Evolutionary conservation across 2,797 vertebrate species (phyloP).

Genomic region (Coilia nasus): DNA sequence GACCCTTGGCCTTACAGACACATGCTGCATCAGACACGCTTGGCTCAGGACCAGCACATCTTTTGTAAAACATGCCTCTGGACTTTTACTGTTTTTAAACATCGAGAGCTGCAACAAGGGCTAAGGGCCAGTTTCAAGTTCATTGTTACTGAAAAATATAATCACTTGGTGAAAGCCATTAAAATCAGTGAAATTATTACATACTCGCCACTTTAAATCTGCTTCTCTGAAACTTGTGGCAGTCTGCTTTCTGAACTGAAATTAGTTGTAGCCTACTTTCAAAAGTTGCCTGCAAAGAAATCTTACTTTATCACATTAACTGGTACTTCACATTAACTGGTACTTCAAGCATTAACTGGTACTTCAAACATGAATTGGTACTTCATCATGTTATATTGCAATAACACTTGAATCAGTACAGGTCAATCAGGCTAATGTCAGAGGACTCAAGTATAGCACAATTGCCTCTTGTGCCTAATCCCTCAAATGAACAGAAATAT

Average conservation of each 20-base stretch:
- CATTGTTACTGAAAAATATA: neutral
- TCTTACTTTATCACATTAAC: no score
- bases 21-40: neutral
- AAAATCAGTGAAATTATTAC: neutral
- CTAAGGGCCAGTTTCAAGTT: neutral
- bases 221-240: neutral
- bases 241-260: neutral
- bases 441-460: neutral
- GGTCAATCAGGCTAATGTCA: neutral
- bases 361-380: neutral
- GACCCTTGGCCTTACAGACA: neutral
- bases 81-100: neutral
- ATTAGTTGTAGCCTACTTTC: neutral
- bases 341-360: no score
- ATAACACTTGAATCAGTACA: neutral
- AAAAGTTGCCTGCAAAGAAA: no score
- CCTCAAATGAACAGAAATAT: neutral
- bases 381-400: neutral
- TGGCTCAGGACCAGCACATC: neutral
- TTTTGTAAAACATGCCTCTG: neutral
- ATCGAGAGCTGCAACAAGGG: neutral
- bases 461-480: neutral
- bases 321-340: no score
- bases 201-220: neutral
- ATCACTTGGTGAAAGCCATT: neutral